These are phyloP conservation scores for Scytalopus superciliaris DNA, from an alignment of 2,113 vertebrate genomes.

Conservation along the genomic window DNA sequence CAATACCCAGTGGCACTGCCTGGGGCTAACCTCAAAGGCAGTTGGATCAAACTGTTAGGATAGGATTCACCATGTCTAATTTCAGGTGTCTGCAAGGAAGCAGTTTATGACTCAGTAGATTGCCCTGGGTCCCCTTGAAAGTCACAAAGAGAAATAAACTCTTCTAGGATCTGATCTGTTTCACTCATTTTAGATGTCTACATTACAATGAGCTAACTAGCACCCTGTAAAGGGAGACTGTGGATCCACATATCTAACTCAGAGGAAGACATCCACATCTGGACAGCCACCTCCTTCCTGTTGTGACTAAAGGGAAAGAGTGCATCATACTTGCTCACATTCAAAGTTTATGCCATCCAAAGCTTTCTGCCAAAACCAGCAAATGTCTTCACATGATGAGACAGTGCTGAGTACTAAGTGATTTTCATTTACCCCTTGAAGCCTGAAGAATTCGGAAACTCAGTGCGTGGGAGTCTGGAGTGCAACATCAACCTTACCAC, in stretches of 20 bases:
- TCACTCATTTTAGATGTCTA: not conserved
- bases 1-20: not conserved
- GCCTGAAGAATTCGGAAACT: not conserved
- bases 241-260: not conserved
- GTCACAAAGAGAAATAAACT: not conserved
- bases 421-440: not conserved
- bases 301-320: not conserved
- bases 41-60: not conserved
- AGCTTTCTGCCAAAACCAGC: not conserved
- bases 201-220: not conserved
- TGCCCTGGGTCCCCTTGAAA: not conserved
- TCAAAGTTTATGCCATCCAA: not conserved
- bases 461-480: not conserved
- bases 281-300: not conserved
- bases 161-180: not conserved
- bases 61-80: not conserved
- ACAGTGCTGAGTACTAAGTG: not conserved
- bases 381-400: not conserved
- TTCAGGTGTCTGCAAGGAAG: not conserved
- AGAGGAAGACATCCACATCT: not conserved
- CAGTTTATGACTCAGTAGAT: not conserved
- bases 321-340: not conserved
- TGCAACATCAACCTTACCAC: accelerated
- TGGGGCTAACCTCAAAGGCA: not conserved
- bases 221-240: not conserved